phyloP scores from a whole-genome alignment of 2,113 vertebrate species.

The Pangasianodon hypophthalmus region DNA sequence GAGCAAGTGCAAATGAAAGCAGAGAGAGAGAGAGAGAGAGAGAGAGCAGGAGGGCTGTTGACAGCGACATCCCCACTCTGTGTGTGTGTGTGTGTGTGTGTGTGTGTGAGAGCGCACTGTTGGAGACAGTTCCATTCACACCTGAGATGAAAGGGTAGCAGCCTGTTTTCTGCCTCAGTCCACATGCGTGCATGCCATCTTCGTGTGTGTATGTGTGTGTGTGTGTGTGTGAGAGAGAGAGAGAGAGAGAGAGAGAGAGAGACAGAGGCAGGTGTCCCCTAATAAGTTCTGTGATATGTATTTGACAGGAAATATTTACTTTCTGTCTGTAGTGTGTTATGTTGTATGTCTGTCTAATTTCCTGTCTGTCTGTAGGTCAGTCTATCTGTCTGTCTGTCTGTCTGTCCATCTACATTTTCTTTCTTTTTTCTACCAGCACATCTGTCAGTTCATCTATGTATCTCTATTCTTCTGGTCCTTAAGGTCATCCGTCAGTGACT shows the following conservation, averaged over 20 bases:
- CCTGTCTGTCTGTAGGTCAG: background rate
- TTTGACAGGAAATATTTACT: conserved; percentile 20
- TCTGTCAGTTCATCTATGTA: background rate
- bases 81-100: conserved; percentile 8
- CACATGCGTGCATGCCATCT: conserved; percentile 35
- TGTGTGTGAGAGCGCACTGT: conserved; percentile 48
- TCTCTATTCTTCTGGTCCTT: too few species aligned
- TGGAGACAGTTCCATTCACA: conserved; percentile 66
- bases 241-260: conserved; percentile 2
- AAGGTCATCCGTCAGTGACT: too few species aligned
- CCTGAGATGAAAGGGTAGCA: conserved; percentile 57
- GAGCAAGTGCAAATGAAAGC: conserved; percentile 71
- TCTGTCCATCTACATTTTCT: background rate
- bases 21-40: conserved; percentile 47
- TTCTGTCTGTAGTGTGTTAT: conserved; percentile 1
- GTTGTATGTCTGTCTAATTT: background rate
- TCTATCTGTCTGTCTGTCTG: background rate
- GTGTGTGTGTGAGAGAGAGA: conserved; percentile 6
- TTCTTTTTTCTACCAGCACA: background rate
- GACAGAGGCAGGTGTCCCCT: background rate
- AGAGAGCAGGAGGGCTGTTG: conserved; percentile 26
- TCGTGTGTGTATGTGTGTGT: conserved; percentile 9
- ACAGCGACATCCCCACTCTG: conserved; percentile 59
- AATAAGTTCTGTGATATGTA: background rate
- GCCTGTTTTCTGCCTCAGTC: conserved; percentile 59